Evolutionary conservation across 2,113 vertebrate genomes (phyloP).

Genomic region (Panurus biarmicus): DNA sequence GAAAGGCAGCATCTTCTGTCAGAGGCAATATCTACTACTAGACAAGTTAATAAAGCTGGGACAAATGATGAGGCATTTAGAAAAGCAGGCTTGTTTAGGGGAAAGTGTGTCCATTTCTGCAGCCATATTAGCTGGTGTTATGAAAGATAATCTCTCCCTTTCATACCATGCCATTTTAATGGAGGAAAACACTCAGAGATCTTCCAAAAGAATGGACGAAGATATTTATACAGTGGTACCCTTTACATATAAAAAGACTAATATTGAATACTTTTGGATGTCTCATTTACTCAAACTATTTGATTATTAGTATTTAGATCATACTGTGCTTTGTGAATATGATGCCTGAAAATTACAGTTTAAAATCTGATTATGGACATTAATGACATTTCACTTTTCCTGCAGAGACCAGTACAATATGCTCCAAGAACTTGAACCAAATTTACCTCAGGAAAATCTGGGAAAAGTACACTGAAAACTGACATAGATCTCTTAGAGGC

Average conservation of each 20-base stretch:
- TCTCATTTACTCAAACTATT: background rate
- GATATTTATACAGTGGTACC: background rate
- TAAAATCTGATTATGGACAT: background rate
- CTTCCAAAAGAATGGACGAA: background rate
- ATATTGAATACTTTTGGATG: background rate
- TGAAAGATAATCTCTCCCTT: background rate
- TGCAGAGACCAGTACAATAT: background rate
- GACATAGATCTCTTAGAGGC: background rate
- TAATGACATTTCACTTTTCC: background rate
- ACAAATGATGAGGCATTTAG: background rate
- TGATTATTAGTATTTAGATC: background rate
- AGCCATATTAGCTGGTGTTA: background rate
- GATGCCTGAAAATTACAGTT: background rate
- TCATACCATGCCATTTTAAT: background rate
- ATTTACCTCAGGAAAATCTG: background rate
- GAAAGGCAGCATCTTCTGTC: background rate
- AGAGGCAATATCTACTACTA: background rate
- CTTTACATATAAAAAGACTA: background rate
- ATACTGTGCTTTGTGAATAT: background rate
- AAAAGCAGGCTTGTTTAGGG: background rate
- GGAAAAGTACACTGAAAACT: background rate
- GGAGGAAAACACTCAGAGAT: background rate
- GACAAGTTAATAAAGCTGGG: conserved; percentile 4
- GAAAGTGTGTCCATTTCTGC: background rate
- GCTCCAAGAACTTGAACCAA: background rate